These are phyloP conservation scores for Florisuga fusca DNA, from an alignment of 2,797 vertebrate genomes.

Conservation along the genomic window DNA sequence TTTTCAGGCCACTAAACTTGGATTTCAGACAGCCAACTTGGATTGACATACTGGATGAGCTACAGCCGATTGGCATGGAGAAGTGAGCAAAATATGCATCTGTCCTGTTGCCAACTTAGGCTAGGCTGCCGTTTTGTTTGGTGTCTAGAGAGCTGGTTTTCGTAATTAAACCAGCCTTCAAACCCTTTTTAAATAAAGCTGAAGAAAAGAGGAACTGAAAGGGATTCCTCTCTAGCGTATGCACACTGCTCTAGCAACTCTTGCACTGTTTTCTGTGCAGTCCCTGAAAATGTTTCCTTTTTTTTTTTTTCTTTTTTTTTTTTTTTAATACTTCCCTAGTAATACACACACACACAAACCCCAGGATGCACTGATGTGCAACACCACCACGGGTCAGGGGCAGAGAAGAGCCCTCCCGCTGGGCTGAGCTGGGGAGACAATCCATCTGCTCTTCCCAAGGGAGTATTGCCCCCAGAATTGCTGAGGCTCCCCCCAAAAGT, in stretches of 20 bases:
- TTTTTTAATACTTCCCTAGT: neutral
- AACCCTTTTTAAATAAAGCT: constrained; percentile 69
- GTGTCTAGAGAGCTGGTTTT: constrained; percentile 75
- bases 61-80: constrained; percentile 68
- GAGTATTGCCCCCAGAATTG: neutral
- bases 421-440: neutral
- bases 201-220: constrained; percentile 76
- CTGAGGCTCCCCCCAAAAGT: neutral
- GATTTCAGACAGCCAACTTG: constrained; percentile 55
- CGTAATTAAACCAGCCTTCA: constrained; percentile 73
- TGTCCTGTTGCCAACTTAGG: constrained; percentile 69
- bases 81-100: constrained; percentile 72
- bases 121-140: constrained; percentile 73
- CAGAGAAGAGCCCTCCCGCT: neutral
- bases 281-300: constrained; percentile 40
- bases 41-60: constrained; percentile 66
- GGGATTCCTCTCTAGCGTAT: constrained; percentile 68
- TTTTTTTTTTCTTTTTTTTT: neutral
- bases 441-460: neutral
- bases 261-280: constrained; percentile 8
- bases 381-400: neutral
- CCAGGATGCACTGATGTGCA: neutral
- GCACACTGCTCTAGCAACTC: constrained; percentile 74
- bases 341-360: neutral
- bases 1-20: constrained; percentile 72